Evolutionary conservation across 2,888 invertebrate genomes (phyloP), one percentile per base, ranked within the genome.

Genomic region (Magallana nippona): DNA sequence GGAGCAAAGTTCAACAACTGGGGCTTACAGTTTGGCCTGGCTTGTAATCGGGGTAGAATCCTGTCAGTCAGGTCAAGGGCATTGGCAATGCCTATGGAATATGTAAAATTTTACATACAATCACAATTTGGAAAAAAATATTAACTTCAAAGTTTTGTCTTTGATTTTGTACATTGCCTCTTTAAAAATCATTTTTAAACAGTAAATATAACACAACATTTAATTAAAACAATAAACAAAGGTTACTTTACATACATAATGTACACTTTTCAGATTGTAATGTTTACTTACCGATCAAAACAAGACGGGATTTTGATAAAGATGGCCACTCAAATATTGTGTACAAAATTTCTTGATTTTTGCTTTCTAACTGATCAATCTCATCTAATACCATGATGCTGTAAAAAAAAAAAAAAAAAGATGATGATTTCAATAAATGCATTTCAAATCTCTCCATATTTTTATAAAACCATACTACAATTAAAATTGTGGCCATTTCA

Each of bases 251-350:
- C n/a, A 8, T 60, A 60, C 15, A n/a, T 17, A 11, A 17, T 44
- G 8, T 44, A 44, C 44, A 44, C 8, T 8, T 44, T 44, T 44
- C 44, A 44, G 44, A 44, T 8, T 44, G 8, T 44, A 44, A 44
- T 8, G 44, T 2, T 17, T 11, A 86, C 91, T 89, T 85, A 94
- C 98, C 99, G 56, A 99, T 95, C 11, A 99, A 95, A 78, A 98
- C 95, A 0, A 99, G 93, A 62, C 96, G 96, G 0, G 97, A 96
- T 32, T 95, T 94, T 0, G 95, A 93, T 82, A 96, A 93, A 0
- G 97, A 95, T 0, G 98, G 97, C 98, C 98, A 98, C 93, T 98
- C 98, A 93, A 99, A 99, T 89, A 99, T 96, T 1, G 97, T 96
- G 94, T 99, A 98, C 10, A 99, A 95, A 2, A 99, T 96, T 0